Base-by-base conservation (phyloP, 1,140 invertebrate species). In the Leptinotarsa lineolata region DNA sequence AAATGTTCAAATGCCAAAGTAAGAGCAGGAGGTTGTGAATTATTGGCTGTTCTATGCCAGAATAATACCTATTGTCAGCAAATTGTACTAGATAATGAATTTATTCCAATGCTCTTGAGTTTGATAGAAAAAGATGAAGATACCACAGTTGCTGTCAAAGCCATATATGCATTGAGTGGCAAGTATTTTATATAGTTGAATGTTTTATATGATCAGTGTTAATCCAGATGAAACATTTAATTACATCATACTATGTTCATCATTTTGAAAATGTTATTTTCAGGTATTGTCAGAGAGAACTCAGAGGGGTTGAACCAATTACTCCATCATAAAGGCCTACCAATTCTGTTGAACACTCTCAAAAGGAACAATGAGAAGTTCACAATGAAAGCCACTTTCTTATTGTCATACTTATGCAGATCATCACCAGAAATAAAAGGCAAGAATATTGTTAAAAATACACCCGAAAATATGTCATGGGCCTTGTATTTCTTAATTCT, bases 41-140 rank as follows among this genome's bases (percentile, higher is more conserved):
- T 94, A 15, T 85, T 95, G 18, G 93, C 90, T 0, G 90, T 90
- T 77, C 78, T 94, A 20, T 90, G 90, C 63, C 94, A 95, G 84
- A 94, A 94, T 85, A 94, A 95, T 85, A 89, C 91, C 0, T 91
- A 88, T 79, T 94, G 92, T 81, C 94, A 95, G 82, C 81, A 87
- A 46, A 87, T 83, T 46, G 87, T 90, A 18, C 74, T 93, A 2
- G 88, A 92, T 78, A 86, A 86, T 45, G 88, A 89, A 18, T 85
- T 92, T 54, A 83, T 94, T 39, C 88, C 89, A 8, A 85, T 88
- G 30, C 82, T 94, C 18, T 76, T 94, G n/a, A 83, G 86, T n/a
- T 86, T 92, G 78, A 80, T 93, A 11, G 89, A 90, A 61, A 86
- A 84, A 1, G 92, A 94, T 82, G 77, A 82, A 1, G 86, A 89